Conservation (phyloP, 35 echinoderm and acorn worm species). For the Ophioderma brevispina region DNA sequence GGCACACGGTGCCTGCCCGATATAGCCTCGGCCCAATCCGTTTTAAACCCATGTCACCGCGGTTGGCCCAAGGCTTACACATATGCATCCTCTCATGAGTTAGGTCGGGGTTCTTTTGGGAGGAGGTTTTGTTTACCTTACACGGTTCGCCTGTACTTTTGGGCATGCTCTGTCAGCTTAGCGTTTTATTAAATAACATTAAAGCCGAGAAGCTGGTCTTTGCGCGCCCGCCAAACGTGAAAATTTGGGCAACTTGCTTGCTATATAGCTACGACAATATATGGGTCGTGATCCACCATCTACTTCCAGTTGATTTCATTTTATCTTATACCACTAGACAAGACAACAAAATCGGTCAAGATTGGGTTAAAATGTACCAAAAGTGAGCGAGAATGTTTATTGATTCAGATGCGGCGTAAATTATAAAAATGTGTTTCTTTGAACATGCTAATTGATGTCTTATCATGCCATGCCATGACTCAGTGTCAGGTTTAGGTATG, state of each 20-base stretch:
- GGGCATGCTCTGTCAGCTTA: neutral
- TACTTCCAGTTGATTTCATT: neutral
- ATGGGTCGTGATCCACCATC: neutral
- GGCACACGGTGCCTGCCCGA: neutral
- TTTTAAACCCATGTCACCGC: neutral
- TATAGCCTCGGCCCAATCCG: neutral
- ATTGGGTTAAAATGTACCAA: neutral
- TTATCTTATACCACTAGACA: too few species aligned
- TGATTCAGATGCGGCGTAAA: neutral
- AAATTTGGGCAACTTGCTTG: neutral
- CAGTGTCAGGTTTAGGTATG: too few species aligned
- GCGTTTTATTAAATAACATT: slow-evolving; percentile 9
- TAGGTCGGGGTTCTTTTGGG: neutral
- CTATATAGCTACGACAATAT: too few species aligned
- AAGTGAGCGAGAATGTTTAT: neutral
- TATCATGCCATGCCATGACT: too few species aligned
- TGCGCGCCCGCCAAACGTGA: neutral
- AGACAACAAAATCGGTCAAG: too few species aligned
- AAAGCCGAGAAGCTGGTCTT: neutral
- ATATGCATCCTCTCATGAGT: neutral
- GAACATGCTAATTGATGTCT: too few species aligned
- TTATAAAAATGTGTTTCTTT: too few species aligned
- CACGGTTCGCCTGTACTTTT: neutral
- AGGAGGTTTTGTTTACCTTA: neutral
- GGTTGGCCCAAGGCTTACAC: neutral